Base-by-base conservation (phyloP, 1,140 invertebrate species). In the Leptinotarsa undecemlineata region DNA sequence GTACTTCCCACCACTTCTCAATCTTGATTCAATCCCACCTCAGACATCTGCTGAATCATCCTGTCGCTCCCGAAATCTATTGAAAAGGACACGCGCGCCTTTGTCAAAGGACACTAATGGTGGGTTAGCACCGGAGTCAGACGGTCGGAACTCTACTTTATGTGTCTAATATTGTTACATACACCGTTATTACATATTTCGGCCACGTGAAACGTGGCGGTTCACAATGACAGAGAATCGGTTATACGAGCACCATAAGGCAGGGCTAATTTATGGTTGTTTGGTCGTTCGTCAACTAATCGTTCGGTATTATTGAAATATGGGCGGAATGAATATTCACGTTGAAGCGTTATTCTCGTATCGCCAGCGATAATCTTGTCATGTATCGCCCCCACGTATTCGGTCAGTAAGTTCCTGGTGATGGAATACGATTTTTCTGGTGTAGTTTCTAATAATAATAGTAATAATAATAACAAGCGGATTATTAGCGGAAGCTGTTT, bases 1-100 rank as follows among this genome's bases (percentile, higher is more conserved):
- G 33, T 42, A 42, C 33, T 11, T 42, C 33, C 33, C 33, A 42
- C 33, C 33, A 42, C 33, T 8, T 42, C 33, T 42, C 33, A 42
- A 42, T 57, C 6, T 57, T 19, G 51, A 57, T 57, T 6, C n/a
- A 14, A 57, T 15, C 15, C 51, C 17, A 57, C 15, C 51, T 69
- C 20, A 71, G 69, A 70, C 69, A 77, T 77, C 72, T 77, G 76
- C 76, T 77, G 76, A 77, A 70, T 77, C 76, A 77, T 72, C 62
- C 68, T 63, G 51, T 68, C 51, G 57, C 57, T 47, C 42, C 42
- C 20, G 48, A 47, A 21, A 61, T 23, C 74, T 60, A 74, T 74
- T 74, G 61, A 48, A 63, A 48, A 64, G 70, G 76, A 74, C 76
- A 77, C 76, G 73, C 76, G 76, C 68, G 26, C 64, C 62, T 71